Evolutionary conservation across 2,797 vertebrate species (phyloP).

Genomic region (Sphenopsis melanotis): DNA sequence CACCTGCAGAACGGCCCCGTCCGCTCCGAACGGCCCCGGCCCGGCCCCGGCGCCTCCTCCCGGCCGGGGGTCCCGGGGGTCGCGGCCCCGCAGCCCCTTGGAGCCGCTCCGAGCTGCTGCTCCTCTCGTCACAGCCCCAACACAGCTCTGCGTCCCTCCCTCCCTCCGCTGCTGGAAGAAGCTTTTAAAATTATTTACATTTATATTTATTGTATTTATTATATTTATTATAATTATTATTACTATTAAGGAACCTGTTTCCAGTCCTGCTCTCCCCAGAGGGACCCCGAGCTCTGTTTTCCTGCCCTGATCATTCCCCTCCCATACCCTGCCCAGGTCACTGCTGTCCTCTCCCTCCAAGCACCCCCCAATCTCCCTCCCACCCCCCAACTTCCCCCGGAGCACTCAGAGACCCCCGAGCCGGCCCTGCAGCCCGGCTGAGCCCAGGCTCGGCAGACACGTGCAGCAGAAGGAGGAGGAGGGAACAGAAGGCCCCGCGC

Average conservation of each 20-base stretch:
- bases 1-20: background rate
- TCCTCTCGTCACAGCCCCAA: too few species aligned
- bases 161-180: background rate
- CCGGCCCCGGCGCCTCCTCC: background rate
- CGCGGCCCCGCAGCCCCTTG: background rate
- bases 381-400: background rate
- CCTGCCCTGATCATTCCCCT: rapidly evolving
- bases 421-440: rapidly evolving
- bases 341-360: rapidly evolving
- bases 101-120: background rate
- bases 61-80: background rate
- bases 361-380: too few species aligned
- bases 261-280: background rate
- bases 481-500: background rate
- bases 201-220: too few species aligned
- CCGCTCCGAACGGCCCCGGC: too few species aligned
- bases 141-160: background rate
- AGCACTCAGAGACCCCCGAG: background rate
- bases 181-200: too few species aligned
- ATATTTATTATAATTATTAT: too few species aligned
- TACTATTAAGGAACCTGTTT: background rate
- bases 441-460: background rate
- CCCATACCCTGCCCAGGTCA: rapidly evolving
- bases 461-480: background rate
- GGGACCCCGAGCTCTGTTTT: rapidly evolving